Evolutionary conservation across 2,888 invertebrate genomes (phyloP).

Genomic region (Macrosiphum euphorbiae): DNA sequence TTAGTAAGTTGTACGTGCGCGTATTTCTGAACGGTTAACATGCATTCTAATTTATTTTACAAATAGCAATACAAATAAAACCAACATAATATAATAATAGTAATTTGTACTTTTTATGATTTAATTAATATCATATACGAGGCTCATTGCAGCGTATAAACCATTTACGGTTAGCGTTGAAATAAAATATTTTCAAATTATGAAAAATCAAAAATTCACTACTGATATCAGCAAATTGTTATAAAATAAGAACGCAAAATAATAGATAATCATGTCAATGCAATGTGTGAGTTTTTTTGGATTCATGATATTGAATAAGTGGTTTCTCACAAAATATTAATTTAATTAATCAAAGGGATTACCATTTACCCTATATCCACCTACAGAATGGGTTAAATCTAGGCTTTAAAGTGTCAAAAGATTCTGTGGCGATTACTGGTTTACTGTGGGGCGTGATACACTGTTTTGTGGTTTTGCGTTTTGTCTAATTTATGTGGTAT

Average conservation of each 20-base stretch:
- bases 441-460: neutral
- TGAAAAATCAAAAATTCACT: too few relatives aligned
- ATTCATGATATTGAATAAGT: neutral
- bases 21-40: neutral
- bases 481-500: conserved; percentile 8
- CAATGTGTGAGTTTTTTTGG: neutral
- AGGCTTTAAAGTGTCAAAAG: conserved; percentile 23
- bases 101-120: too few relatives aligned
- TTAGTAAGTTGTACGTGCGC: neutral
- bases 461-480: neutral
- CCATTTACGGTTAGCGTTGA: too few relatives aligned
- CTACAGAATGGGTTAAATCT: neutral
- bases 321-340: neutral
- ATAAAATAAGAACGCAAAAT: neutral
- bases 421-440: conserved; percentile 9
- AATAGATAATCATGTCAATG: neutral
- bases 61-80: too few relatives aligned
- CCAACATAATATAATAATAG: too few relatives aligned
- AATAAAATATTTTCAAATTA: too few relatives aligned
- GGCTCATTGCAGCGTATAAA: too few relatives aligned
- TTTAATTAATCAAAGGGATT: conserved; percentile 11
- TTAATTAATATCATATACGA: too few relatives aligned
- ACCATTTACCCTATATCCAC: neutral
- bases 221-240: neutral
- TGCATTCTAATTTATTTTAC: too few relatives aligned